phyloP scores from a whole-genome alignment of 2,797 vertebrate genomes.

The Sebastes trivittatus region DNA sequence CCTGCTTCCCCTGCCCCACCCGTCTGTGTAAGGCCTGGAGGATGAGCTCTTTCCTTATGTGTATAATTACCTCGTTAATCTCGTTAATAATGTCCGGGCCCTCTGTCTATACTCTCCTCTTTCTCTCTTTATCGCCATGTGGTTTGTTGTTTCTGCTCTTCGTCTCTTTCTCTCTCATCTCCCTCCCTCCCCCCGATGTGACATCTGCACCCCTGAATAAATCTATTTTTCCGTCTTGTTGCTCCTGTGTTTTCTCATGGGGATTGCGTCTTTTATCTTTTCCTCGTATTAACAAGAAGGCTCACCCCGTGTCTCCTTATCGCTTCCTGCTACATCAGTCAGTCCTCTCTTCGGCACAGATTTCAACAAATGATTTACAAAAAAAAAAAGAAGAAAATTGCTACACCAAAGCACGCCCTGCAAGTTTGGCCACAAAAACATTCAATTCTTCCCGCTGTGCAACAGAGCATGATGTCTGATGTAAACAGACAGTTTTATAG shows the following conservation, averaged over 20 bases:
- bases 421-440: constrained; percentile 37
- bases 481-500: constrained; percentile 63
- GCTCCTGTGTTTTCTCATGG: constrained; percentile 53
- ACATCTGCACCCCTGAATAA: constrained; percentile 60
- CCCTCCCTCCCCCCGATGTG: constrained; percentile 24
- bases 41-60: constrained; percentile 56
- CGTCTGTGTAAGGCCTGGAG: constrained; percentile 44
- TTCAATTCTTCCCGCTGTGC: constrained; percentile 28
- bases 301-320: constrained; percentile 32
- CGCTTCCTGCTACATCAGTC: constrained; percentile 45
- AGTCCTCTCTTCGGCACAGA: constrained; percentile 23
- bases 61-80: constrained; percentile 76
- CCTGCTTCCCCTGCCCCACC: constrained; percentile 34
- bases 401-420: neutral
- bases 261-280: constrained; percentile 59
- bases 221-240: constrained; percentile 56
- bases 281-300: constrained; percentile 48
- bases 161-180: constrained; percentile 10
- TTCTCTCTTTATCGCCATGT: constrained; percentile 29
- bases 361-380: constrained; percentile 43
- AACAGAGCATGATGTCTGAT: constrained; percentile 41
- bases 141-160: constrained; percentile 25
- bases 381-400: constrained; percentile 4
- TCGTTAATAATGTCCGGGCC: constrained; percentile 65
- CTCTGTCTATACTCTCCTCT: constrained; percentile 30